A percentile compares a stretch with the other conserved stretches of the same genome.
These are phyloP conservation scores for Stenodema calcarata DNA, from an alignment of 2,888 invertebrate species.

Conservation along the genomic window DNA sequence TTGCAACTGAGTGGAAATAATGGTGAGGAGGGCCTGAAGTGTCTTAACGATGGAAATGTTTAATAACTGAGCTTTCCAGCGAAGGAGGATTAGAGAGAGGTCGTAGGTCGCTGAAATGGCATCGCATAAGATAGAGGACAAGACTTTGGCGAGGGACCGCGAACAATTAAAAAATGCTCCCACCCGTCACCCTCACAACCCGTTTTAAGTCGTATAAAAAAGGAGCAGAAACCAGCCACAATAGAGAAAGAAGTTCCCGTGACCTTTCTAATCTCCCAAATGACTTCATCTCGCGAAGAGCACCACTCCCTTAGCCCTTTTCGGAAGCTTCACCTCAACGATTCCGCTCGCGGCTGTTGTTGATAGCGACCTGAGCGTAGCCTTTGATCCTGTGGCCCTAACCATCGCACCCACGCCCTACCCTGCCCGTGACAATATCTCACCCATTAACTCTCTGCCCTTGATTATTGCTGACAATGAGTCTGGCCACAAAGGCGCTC, in stretches of 20 bases:
- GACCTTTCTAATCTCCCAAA: slow-evolving; percentile 51
- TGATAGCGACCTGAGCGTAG: slow-evolving; percentile 38
- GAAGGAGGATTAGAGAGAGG: slow-evolving; percentile 12
- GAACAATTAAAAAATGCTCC: slow-evolving; percentile 45
- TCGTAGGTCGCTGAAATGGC: slow-evolving; percentile 25
- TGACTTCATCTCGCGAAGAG: slow-evolving; percentile 50
- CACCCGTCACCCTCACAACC: neutral
- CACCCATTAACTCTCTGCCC: slow-evolving; percentile 50
- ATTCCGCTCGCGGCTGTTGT: slow-evolving; percentile 43
- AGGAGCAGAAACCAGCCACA: neutral
- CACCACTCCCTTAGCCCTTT: neutral
- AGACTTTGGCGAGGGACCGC: slow-evolving; percentile 45
- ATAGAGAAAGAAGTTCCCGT: slow-evolving; percentile 11
- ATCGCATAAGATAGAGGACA: neutral
- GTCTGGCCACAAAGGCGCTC: slow-evolving; percentile 45
- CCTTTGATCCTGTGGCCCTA: slow-evolving; percentile 40
- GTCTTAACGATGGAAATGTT: slow-evolving; percentile 7
- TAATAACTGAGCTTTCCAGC: slow-evolving; percentile 26
- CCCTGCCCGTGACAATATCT: slow-evolving; percentile 43
- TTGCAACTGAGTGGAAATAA: neutral
- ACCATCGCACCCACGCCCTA: neutral
- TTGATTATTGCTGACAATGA: slow-evolving; percentile 50
- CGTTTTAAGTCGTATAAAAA: slow-evolving; percentile 42
- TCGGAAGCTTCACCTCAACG: slow-evolving; percentile 45
- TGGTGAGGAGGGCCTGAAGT: neutral